phyloP scores from a whole-genome alignment of 2,888 invertebrate genomes.

The Cephalotes varians region DNA sequence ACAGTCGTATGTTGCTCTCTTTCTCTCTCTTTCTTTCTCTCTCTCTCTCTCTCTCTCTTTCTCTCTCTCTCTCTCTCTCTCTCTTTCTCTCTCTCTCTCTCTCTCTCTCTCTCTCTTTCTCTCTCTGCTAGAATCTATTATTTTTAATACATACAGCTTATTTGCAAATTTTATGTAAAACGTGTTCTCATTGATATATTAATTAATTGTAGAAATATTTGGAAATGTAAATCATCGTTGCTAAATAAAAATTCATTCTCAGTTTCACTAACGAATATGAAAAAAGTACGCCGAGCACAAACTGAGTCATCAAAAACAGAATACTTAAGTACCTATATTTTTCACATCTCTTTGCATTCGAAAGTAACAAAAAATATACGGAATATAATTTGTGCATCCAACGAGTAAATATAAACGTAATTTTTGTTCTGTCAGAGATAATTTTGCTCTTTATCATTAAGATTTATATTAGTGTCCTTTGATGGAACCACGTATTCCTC shows the following conservation, averaged over 20 bases:
- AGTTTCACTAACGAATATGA: neutral
- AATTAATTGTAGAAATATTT: neutral
- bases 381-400: neutral
- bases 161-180: constrained; percentile 2
- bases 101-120: no score
- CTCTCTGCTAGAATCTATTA: constrained; percentile 8
- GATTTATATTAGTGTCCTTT: neutral
- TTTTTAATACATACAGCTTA: neutral
- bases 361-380: neutral
- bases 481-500: neutral
- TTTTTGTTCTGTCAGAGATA: neutral
- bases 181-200: neutral
- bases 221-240: neutral
- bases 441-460: neutral
- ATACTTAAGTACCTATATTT: neutral
- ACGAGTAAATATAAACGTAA: neutral
- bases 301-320: neutral
- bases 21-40: no score
- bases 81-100: no score
- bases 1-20: neutral
- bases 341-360: neutral
- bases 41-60: no score
- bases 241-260: neutral
- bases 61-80: no score
- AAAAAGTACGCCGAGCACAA: neutral